Evolutionary conservation across 2,888 invertebrate species (phyloP).

Genomic region (Seira sanloemensis): DNA sequence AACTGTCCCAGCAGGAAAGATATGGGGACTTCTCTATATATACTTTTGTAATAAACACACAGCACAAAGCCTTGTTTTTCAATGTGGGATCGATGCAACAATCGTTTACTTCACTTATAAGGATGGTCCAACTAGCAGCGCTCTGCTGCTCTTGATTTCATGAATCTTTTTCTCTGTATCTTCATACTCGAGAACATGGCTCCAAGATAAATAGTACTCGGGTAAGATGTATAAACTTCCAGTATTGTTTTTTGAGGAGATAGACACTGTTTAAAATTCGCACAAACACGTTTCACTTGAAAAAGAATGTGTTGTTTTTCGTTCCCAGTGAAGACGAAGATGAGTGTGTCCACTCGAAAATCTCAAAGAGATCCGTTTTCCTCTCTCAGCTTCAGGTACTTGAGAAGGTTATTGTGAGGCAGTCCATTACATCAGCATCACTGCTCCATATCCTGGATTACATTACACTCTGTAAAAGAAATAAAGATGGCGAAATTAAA

Average conservation of each 20-base stretch:
- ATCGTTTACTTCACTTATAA: too few species aligned
- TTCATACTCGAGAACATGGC: too few species aligned
- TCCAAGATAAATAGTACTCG: too few species aligned
- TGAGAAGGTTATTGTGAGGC: background rate
- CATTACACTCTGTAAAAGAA: background rate
- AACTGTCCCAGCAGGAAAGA: background rate
- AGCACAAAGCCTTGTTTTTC: too few species aligned
- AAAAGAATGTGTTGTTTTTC: background rate
- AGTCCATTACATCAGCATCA: background rate
- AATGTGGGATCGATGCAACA: too few species aligned
- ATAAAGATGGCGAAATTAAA: background rate
- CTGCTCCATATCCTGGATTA: background rate
- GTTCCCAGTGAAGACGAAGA: background rate
- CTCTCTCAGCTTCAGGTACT: background rate
- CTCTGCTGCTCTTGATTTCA: too few species aligned
- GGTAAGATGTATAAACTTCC: too few species aligned
- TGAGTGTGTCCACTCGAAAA: background rate
- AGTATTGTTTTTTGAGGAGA: too few species aligned
- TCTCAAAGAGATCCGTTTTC: background rate
- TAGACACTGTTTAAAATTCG: background rate
- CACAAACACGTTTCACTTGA: background rate
- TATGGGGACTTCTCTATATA: background rate
- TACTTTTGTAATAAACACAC: too few species aligned
- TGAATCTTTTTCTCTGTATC: too few species aligned
- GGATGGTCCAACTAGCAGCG: too few species aligned